Percentiles rank a stretch among this genome's conserved stretches.
Evolutionary conservation across 2,113 vertebrate species (phyloP).

Genomic region (Sclerurus mexicanus): DNA sequence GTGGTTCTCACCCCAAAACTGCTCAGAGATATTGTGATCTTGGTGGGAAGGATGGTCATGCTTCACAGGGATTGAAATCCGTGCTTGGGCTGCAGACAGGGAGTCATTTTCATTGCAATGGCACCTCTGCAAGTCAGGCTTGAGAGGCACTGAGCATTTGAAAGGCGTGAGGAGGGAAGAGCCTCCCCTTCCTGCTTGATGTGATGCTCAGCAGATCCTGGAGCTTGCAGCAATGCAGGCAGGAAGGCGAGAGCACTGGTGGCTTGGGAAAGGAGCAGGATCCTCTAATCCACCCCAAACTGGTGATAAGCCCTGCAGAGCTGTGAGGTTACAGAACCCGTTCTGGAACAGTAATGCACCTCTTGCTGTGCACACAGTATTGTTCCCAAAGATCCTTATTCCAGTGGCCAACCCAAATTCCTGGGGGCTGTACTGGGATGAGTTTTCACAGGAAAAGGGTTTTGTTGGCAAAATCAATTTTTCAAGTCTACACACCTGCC

Average conservation of each 20-base stretch:
- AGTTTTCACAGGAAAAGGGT: background rate
- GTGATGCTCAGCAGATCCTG: too few species aligned
- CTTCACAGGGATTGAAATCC: background rate
- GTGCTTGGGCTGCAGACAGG: too few species aligned
- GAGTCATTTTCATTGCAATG: background rate
- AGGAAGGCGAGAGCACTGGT: background rate
- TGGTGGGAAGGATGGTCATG: background rate
- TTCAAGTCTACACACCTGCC: background rate
- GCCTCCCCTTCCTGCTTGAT: background rate
- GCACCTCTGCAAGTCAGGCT: background rate
- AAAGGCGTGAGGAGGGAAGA: background rate
- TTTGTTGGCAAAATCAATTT: background rate
- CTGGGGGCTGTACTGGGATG: background rate
- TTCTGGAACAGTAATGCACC: background rate
- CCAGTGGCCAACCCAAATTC: background rate
- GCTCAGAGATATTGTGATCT: accelerated
- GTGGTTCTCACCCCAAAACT: background rate
- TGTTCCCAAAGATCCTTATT: background rate
- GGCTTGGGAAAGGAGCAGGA: background rate
- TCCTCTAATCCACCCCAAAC: background rate
- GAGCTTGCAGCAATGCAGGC: background rate
- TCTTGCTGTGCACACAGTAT: background rate
- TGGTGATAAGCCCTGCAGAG: background rate
- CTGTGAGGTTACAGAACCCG: background rate
- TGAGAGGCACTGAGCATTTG: too few species aligned